phyloP scores from a whole-genome alignment of 2,888 invertebrate species.

The Mimumesa dahlbomi region DNA sequence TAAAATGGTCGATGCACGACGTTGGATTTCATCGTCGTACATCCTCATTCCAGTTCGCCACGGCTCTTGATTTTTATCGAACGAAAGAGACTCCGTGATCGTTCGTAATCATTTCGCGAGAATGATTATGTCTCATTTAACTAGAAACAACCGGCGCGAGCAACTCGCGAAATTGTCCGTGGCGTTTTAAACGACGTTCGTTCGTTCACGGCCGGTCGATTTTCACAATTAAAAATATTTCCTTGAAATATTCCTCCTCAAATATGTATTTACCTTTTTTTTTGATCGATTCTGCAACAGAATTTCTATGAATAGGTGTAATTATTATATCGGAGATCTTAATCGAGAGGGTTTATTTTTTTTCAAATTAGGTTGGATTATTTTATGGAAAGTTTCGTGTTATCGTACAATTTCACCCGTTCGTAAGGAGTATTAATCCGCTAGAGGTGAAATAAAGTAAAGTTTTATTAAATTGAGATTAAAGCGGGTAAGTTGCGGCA shows the following conservation, averaged over 20 bases:
- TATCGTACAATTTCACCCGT: conserved; percentile 5
- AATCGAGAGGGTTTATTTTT: too few species aligned
- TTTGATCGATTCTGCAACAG: too few species aligned
- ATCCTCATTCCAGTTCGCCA: conserved; percentile 37
- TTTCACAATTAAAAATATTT: too few species aligned
- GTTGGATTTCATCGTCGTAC: conserved; percentile 34
- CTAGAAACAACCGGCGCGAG: conserved; percentile 4
- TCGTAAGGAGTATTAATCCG: conserved; percentile 22
- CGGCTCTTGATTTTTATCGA: conserved; percentile 54
- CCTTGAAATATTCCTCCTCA: too few species aligned
- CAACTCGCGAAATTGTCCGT: too few species aligned
- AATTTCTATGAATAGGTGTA: too few species aligned
- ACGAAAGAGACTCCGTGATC: conserved; percentile 8
- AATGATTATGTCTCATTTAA: conserved; percentile 55
- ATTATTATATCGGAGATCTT: too few species aligned
- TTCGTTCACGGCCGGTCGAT: too few species aligned
- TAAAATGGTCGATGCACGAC: conserved; percentile 38
- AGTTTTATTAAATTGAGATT: conserved; percentile 48
- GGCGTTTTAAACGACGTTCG: too few species aligned
- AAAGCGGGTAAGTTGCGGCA: conserved; percentile 29
- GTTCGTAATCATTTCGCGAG: conserved; percentile 1
- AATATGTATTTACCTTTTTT: too few species aligned
- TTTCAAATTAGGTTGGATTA: too few species aligned
- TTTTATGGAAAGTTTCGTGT: too few species aligned
- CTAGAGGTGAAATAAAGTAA: conserved; percentile 11